Conservation (phyloP, 1,140 invertebrate species). For the Camponotus pennsylvanicus region DNA sequence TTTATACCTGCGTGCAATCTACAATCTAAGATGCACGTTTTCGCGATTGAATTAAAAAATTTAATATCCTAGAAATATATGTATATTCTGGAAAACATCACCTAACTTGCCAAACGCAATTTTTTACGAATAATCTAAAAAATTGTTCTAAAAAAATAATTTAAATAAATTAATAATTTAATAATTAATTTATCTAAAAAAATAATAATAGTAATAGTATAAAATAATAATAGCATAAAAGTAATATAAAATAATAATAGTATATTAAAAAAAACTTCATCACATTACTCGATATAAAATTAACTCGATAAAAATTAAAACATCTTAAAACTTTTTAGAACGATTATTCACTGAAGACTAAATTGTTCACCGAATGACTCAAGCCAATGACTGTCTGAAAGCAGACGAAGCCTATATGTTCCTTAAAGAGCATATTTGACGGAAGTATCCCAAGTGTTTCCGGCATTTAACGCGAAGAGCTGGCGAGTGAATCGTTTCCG, state of each 20-base stretch:
- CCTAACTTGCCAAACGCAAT: neutral
- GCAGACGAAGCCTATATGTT: neutral
- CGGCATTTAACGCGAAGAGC: slow-evolving; percentile 25
- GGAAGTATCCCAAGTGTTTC: slow-evolving; percentile 41
- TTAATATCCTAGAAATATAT: neutral
- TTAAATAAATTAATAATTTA: too few species aligned
- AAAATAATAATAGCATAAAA: too few species aligned
- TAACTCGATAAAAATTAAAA: neutral
- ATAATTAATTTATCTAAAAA: too few species aligned
- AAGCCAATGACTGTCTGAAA: neutral
- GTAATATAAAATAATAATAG: neutral
- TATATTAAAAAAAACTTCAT: neutral
- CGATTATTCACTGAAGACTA: neutral
- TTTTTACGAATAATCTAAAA: too few species aligned
- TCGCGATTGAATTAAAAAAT: neutral
- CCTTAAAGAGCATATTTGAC: slow-evolving; percentile 8
- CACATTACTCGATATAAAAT: neutral
- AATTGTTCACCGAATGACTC: neutral
- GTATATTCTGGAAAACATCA: neutral
- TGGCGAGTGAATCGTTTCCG: slow-evolving; percentile 64
- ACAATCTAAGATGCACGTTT: neutral
- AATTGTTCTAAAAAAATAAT: too few species aligned
- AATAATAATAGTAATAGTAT: too few species aligned
- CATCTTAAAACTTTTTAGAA: too few species aligned
- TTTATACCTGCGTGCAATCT: neutral